Conservation (phyloP, 2,888 invertebrate species). For the Acleris sparsana region DNA sequence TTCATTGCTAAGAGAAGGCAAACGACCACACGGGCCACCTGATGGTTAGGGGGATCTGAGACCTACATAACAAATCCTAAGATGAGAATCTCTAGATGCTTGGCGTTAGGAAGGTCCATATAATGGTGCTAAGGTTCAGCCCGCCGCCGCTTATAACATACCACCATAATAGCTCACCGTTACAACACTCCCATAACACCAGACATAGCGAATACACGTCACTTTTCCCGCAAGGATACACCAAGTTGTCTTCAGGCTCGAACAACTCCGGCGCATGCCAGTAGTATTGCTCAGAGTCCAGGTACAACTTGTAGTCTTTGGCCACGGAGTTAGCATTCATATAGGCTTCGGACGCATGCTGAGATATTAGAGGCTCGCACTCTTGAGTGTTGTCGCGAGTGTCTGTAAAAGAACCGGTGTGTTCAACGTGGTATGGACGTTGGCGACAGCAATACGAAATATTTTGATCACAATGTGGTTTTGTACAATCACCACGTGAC, state of each 20-base stretch:
- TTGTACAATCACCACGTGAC: too few species aligned
- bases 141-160: too few species aligned
- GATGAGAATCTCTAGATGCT: too few species aligned
- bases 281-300: slow-evolving; percentile 55
- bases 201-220: slow-evolving; percentile 74
- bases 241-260: slow-evolving; percentile 57
- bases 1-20: too few species aligned
- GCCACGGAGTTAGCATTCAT: slow-evolving; percentile 53
- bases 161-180: slow-evolving; percentile 54
- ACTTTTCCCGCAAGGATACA: slow-evolving; percentile 66
- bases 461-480: too few species aligned
- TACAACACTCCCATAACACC: slow-evolving; percentile 76
- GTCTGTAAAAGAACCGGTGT: slow-evolving; percentile 68
- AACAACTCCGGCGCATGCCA: slow-evolving; percentile 80
- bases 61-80: too few species aligned
- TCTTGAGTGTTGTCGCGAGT: slow-evolving; percentile 53
- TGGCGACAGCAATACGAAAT: slow-evolving; percentile 44
- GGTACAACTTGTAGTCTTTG: slow-evolving; percentile 57
- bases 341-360: slow-evolving; percentile 64
- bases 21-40: too few species aligned
- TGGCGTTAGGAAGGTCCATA: too few species aligned
- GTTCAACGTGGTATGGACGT: slow-evolving; percentile 69
- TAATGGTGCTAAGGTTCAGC: too few species aligned
- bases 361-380: slow-evolving; percentile 64
- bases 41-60: too few species aligned